A percentile compares a stretch with the other conserved stretches of the same genome.
These are phyloP conservation scores for Catocala fraxini DNA, from an alignment of 2,888 invertebrate species.

Conservation along the genomic window DNA sequence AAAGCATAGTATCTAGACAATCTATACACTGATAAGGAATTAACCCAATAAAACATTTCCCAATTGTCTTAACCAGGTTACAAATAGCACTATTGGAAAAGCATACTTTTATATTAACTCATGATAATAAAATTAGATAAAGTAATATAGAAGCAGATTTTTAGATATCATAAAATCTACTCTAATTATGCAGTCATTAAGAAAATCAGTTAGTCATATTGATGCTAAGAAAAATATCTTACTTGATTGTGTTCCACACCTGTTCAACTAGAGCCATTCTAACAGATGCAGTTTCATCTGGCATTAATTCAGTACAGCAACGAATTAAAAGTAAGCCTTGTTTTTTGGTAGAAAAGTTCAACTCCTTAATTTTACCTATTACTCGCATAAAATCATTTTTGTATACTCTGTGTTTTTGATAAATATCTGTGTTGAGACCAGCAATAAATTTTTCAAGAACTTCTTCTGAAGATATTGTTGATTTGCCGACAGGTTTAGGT, in stretches of 20 bases:
- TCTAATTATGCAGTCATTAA: too few species aligned
- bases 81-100: too few species aligned
- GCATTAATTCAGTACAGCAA: slow-evolving; percentile 86
- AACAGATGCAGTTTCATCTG: slow-evolving; percentile 77
- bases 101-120: too few species aligned
- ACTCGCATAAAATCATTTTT: slow-evolving; percentile 78
- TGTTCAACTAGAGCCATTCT: slow-evolving; percentile 83
- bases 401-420: slow-evolving; percentile 79
- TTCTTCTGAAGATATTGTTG: slow-evolving; percentile 58
- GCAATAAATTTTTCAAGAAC: slow-evolving; percentile 76
- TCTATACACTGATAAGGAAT: too few species aligned
- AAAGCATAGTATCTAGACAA: too few species aligned
- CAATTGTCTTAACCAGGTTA: too few species aligned
- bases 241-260: slow-evolving; percentile 86
- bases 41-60: too few species aligned
- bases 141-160: too few species aligned
- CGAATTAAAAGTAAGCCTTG: slow-evolving; percentile 83
- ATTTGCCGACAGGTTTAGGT: slow-evolving; percentile 8
- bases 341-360: slow-evolving; percentile 75
- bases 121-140: too few species aligned
- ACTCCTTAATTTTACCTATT: slow-evolving; percentile 70
- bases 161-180: too few species aligned
- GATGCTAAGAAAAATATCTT: slow-evolving; percentile 38
- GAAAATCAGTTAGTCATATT: too few species aligned
- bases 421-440: slow-evolving; percentile 73